Conservation (phyloP, 2,797 vertebrate genomes). For the Ciconia nigra region DNA sequence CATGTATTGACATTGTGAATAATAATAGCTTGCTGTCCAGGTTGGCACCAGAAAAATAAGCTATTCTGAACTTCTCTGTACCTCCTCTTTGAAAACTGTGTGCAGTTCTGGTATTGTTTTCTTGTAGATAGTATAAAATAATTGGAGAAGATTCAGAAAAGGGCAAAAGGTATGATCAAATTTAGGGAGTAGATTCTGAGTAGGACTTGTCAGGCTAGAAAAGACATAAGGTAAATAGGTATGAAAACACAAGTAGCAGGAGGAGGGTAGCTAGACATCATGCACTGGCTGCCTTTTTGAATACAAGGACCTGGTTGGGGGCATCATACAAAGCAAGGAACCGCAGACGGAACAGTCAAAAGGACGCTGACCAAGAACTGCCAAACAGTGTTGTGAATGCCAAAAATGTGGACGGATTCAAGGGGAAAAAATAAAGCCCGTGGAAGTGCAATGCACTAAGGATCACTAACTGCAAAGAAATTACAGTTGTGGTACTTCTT, state of each 20-base stretch:
- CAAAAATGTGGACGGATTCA: background rate
- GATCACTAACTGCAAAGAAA: background rate
- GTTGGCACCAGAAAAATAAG: background rate
- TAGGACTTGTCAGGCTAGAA: background rate
- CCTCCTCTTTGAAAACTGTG: background rate
- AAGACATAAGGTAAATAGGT: background rate
- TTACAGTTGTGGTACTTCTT: background rate
- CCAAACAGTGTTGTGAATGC: background rate
- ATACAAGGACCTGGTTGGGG: background rate
- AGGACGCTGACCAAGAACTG: background rate
- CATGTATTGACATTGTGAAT: background rate
- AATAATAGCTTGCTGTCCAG: background rate
- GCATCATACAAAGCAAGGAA: background rate
- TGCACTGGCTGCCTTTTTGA: background rate
- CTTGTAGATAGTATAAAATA: background rate
- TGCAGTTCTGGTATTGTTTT: background rate
- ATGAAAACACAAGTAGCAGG: background rate
- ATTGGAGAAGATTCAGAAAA: background rate
- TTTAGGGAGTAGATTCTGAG: background rate
- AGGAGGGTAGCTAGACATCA: background rate
- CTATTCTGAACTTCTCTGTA: background rate
- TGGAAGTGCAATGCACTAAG: background rate
- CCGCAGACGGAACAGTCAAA: background rate
- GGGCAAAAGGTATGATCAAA: background rate
- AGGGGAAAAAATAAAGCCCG: background rate